Evolutionary conservation across 2,113 vertebrate genomes (phyloP).

Genomic region (Melanocharis versteri): DNA sequence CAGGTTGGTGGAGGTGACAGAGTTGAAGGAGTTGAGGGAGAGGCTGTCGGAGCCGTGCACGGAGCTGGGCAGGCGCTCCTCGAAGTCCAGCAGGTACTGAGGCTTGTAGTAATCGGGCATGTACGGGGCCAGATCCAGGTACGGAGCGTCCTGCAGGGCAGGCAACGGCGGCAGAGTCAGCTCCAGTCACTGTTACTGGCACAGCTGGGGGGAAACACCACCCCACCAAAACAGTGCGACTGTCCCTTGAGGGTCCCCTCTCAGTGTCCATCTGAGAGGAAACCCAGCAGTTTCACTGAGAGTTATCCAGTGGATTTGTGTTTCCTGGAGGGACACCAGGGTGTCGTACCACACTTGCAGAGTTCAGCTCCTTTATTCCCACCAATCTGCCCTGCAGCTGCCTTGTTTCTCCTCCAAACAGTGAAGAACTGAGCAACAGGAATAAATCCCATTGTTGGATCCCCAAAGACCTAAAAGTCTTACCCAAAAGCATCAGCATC

Average conservation of each 20-base stretch:
- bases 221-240: accelerated
- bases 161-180: not conserved
- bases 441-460: not conserved
- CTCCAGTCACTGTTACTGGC: not conserved
- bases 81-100: constrained; percentile 93
- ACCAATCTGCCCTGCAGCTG: not conserved
- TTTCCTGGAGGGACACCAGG: not conserved
- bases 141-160: constrained; percentile 86
- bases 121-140: constrained; percentile 94
- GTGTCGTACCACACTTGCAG: accelerated
- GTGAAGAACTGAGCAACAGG: not conserved
- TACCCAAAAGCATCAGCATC: not conserved
- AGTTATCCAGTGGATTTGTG: not conserved
- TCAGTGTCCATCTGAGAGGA: not conserved
- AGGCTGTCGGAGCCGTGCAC: constrained; percentile 85
- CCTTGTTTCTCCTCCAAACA: not conserved
- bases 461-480: not conserved
- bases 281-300: accelerated
- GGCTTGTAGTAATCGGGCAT: constrained; percentile 99
- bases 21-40: constrained; percentile 96
- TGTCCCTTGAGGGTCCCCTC: not conserved
- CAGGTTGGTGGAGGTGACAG: constrained; percentile 94
- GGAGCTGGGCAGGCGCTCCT: constrained; percentile 91
- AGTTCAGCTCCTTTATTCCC: not conserved
- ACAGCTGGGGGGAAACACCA: not conserved